Evolutionary conservation across 2,888 invertebrate species (phyloP), one percentile per base, ranked within the genome.

Genomic region (Synergus japonicus): DNA sequence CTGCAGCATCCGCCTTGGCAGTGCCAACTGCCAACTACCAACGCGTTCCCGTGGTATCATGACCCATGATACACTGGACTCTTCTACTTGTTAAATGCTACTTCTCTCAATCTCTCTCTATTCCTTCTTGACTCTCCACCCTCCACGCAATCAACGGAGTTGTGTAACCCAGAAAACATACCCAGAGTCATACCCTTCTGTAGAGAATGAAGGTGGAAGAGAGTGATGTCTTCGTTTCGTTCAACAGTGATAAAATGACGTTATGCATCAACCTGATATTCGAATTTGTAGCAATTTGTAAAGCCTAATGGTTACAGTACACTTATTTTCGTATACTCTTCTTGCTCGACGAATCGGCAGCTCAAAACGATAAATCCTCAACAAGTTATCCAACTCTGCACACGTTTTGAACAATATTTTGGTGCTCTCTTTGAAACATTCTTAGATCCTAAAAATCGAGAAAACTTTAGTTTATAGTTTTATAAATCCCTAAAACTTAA

Each of bases 271-370:
- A 87, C 84, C 78, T 86, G 88, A 86, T 88, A 86, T 87, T 86
- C 86, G 87, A 89, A 89, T 88, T 89, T 89, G 88, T 89, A 87
- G 88, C 83, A 88, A 89, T 89, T 88, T 86, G 88, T 87, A 87
- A 85, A 84, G 85, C 84, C 84, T 87, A 88, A 87, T 85, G 83
- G 82, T 81, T 78, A 80, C 83, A 83, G 79, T 54, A 76, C 64
- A 69, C 77, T 80, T 76, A 82, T 80, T 80, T 80, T 65, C 54
- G 49, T 64, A n/a, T 73, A 46, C 77, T 77, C 77, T 54, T 78
- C 78, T 76, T 66, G 41, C 76, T 73, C 76, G 67, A 78, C 77
- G 78, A 65, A 79, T 77, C 63, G 37, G 78, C 64, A 64, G 18
- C 29, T 49, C n/a, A 37, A 2, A 49, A 49, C 54, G 49, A 29